These are phyloP conservation scores for Diachasmimorpha longicaudata DNA, from an alignment of 1,140 invertebrate species.

Conservation along the genomic window DNA sequence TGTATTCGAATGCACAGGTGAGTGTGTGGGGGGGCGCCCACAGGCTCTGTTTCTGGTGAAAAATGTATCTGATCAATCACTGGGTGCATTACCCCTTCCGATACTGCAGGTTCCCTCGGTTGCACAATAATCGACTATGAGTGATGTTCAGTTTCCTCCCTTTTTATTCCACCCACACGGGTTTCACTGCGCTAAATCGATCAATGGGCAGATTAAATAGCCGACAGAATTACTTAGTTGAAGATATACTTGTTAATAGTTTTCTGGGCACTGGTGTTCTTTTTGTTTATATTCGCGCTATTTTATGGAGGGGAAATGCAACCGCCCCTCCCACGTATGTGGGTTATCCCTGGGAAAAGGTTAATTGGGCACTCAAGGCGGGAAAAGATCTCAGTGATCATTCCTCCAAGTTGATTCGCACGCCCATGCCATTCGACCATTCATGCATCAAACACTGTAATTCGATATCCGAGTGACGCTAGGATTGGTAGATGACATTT, in stretches of 20 bases:
- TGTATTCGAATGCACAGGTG: too few relatives aligned
- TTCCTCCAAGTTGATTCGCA: conserved; percentile 13
- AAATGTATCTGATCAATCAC: background rate
- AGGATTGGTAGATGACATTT: background rate
- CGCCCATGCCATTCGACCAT: conserved; percentile 18
- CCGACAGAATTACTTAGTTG: background rate
- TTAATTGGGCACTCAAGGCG: conserved; percentile 40
- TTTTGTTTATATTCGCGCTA: background rate
- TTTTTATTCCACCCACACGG: conserved; percentile 17
- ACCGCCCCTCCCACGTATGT: conserved; percentile 19
- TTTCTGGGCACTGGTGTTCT: background rate
- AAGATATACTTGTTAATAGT: conserved; percentile 18
- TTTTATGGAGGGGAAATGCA: background rate
- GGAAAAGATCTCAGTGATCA: conserved; percentile 25
- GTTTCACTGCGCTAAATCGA: conserved; percentile 18
- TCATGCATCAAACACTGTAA: conserved; percentile 28
- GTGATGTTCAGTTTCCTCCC: background rate
- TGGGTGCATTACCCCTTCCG: background rate
- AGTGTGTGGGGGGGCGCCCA: background rate
- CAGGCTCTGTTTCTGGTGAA: background rate
- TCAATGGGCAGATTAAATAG: conserved; percentile 14
- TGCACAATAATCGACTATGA: background rate
- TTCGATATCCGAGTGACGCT: conserved; percentile 17
- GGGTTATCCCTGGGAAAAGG: conserved; percentile 33
- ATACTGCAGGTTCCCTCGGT: background rate